phyloP scores from a whole-genome alignment of 2,797 vertebrate species.

The Aselliscus stoliczkanus region DNA sequence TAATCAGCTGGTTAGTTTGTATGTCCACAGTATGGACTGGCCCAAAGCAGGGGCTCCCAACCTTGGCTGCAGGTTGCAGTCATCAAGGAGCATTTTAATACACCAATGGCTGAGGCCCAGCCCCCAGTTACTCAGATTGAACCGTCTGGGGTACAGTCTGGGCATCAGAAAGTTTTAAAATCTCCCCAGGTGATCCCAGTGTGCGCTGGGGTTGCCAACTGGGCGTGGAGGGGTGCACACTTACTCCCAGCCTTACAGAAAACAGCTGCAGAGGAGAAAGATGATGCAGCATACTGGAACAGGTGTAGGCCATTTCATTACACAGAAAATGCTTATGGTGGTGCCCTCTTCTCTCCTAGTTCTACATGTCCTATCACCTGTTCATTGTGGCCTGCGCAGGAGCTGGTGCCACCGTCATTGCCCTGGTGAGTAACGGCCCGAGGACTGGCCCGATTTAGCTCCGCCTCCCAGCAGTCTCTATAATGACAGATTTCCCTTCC shows the following conservation, averaged over 20 bases:
- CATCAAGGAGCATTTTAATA: neutral
- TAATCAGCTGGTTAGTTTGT: neutral
- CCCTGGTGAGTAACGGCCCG: constrained; percentile 90
- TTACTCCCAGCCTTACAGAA: neutral
- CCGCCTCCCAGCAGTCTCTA: neutral
- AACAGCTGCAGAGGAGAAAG: neutral
- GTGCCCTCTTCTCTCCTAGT: constrained; percentile 83
- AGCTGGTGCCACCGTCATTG: constrained; percentile 97
- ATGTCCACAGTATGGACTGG: neutral
- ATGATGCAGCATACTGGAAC: neutral
- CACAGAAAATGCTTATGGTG: neutral
- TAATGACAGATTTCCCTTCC: constrained; percentile 31
- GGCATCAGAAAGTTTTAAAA: neutral
- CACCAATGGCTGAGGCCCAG: neutral
- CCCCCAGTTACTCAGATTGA: neutral
- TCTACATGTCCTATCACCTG: constrained; percentile 99
- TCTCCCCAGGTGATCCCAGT: neutral
- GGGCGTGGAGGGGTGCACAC: neutral
- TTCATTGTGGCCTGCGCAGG: constrained; percentile 99
- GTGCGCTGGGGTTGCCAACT: no score
- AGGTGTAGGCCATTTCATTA: no score
- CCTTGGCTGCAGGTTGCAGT: neutral
- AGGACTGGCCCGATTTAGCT: neutral
- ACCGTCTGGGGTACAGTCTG: neutral
- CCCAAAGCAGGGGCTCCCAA: neutral